Conservation (phyloP, 1,140 invertebrate species). For the Hycleus cichorii region DNA sequence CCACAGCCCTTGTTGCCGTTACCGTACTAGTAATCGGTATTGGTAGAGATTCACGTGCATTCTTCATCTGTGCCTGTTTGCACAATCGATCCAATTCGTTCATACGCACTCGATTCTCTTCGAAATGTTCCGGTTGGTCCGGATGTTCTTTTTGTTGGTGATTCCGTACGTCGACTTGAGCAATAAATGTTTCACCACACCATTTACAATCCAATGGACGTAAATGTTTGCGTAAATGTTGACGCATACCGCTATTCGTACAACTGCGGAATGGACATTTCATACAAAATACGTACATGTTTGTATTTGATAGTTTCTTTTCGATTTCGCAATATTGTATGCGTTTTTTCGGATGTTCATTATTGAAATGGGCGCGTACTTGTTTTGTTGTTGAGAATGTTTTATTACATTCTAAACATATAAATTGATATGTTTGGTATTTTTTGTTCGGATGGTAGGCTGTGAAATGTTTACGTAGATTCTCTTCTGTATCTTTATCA, state of each 20-base stretch:
- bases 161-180: background rate
- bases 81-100: background rate
- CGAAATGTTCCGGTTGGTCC: background rate
- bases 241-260: slow-evolving; percentile 6
- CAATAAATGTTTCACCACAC: slow-evolving; percentile 18
- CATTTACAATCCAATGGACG: slow-evolving; percentile 18
- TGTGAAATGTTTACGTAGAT: slow-evolving; percentile 14
- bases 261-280: slow-evolving; percentile 15
- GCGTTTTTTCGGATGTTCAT: slow-evolving; percentile 1
- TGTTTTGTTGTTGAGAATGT: slow-evolving; percentile 13
- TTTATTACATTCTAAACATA: slow-evolving; percentile 13
- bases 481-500: slow-evolving; percentile 15
- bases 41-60: background rate
- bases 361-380: slow-evolving; percentile 15
- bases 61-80: background rate
- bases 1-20: slow-evolving; percentile 3
- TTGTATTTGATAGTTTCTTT: background rate
- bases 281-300: slow-evolving; percentile 10
- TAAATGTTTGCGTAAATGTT: slow-evolving; percentile 23
- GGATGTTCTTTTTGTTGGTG: slow-evolving; percentile 13
- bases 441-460: background rate
- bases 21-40: background rate
- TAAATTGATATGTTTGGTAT: slow-evolving; percentile 16
- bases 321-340: slow-evolving; percentile 7
- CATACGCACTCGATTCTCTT: slow-evolving; percentile 1